phyloP scores from a whole-genome alignment of 2,797 vertebrate genomes.

The Sorex maritimensis region DNA sequence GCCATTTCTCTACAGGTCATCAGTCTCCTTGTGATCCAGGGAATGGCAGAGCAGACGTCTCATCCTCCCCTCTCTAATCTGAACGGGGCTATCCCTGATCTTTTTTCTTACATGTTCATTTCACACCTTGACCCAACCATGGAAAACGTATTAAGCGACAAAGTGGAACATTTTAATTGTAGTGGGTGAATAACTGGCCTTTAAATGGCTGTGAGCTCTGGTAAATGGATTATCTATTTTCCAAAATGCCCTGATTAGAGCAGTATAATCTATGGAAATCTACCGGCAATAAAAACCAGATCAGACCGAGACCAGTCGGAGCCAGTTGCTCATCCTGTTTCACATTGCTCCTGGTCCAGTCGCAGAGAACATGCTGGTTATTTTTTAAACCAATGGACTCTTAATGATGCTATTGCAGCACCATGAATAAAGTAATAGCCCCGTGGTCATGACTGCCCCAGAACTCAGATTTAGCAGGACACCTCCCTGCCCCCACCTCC shows the following conservation, averaged over 20 bases:
- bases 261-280: constrained; percentile 82
- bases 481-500: background rate
- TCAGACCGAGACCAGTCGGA: constrained; percentile 88
- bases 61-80: background rate
- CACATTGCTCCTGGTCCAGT: constrained; percentile 90
- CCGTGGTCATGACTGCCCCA: constrained; percentile 47
- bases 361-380: constrained; percentile 93
- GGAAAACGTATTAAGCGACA: constrained; percentile 74
- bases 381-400: constrained; percentile 94
- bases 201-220: constrained; percentile 78
- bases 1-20: constrained; percentile 49
- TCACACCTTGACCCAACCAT: constrained; percentile 59
- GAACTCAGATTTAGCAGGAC: background rate
- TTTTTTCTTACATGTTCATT: constrained; percentile 71
- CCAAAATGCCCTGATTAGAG: constrained; percentile 81
- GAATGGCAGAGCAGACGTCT: background rate
- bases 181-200: constrained; percentile 73
- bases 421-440: constrained; percentile 89
- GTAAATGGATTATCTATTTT: constrained; percentile 90
- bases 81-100: constrained; percentile 8
- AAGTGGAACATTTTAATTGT: constrained; percentile 79
- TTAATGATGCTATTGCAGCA: constrained; percentile 89
- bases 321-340: constrained; percentile 87
- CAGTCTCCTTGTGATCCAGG: background rate
- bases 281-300: constrained; percentile 85